Evolutionary conservation across 2,888 invertebrate genomes (phyloP).

Genomic region (Ormyrus pomaceus): DNA sequence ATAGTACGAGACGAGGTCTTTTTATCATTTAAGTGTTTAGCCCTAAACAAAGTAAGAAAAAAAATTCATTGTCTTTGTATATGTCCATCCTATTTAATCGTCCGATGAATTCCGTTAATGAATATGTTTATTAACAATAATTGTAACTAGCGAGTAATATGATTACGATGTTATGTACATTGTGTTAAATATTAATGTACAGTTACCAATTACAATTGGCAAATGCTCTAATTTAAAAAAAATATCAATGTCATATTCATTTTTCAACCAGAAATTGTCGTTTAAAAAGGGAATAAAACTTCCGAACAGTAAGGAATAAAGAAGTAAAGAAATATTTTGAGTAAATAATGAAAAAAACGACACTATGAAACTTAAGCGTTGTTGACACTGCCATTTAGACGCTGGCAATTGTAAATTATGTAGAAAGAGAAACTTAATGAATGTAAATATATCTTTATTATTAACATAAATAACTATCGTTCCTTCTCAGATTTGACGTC

Average conservation of each 20-base stretch:
- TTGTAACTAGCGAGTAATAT: conserved; percentile 71
- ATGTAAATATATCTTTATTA: conserved; percentile 75
- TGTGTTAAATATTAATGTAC: conserved; percentile 74
- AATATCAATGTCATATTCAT: conserved; percentile 63
- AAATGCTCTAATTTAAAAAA: conserved; percentile 69
- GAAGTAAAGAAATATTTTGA: conserved; percentile 44
- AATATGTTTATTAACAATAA: conserved; percentile 68
- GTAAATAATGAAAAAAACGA: conserved; percentile 44
- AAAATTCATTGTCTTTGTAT: conserved; percentile 67
- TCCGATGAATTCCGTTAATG: conserved; percentile 71
- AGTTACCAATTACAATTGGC: conserved; percentile 73
- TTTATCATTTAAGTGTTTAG: conserved; percentile 55
- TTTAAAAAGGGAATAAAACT: conserved; percentile 34
- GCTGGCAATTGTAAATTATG: conserved; percentile 74
- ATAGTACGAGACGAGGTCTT: conserved; percentile 41
- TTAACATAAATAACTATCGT: conserved; percentile 68
- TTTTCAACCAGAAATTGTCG: conserved; percentile 58
- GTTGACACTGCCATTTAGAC: conserved; percentile 72
- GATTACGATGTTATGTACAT: conserved; percentile 72
- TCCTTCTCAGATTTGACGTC: conserved; percentile 61
- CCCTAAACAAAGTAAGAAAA: conserved; percentile 57
- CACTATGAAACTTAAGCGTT: conserved; percentile 62
- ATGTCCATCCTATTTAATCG: conserved; percentile 71
- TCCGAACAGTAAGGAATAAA: conserved; percentile 13
- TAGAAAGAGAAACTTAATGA: conserved; percentile 71